phyloP scores from a whole-genome alignment of 2,888 invertebrate genomes.

The Allacma fusca region DNA sequence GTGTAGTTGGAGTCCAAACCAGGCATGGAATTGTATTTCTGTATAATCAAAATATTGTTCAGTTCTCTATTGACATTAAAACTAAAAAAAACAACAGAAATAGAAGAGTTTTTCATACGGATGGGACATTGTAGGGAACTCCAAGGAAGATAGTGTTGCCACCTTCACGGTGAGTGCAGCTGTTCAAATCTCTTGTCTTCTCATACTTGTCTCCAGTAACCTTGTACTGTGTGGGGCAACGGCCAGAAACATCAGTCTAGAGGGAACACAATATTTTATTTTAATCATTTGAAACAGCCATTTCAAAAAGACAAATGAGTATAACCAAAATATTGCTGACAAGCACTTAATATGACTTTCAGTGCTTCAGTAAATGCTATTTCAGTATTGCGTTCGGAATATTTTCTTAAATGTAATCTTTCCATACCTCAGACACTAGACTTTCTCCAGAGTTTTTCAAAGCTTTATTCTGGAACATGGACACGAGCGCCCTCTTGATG shows the following conservation, averaged over 20 bases:
- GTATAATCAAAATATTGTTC: conserved; percentile 22
- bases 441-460: conserved; percentile 66
- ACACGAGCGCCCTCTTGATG: conserved; percentile 88
- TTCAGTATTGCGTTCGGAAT: too few relatives aligned
- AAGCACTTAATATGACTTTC: too few relatives aligned
- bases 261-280: conserved; percentile 48
- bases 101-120: conserved; percentile 64
- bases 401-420: too few relatives aligned
- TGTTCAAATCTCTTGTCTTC: conserved; percentile 72
- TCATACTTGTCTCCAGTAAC: conserved; percentile 68
- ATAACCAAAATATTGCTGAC: too few relatives aligned
- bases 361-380: too few relatives aligned
- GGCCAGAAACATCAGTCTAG: conserved; percentile 82
- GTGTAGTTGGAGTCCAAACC: conserved; percentile 51
- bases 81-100: background rate
- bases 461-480: conserved; percentile 76
- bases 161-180: conserved; percentile 77
- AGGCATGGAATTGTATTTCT: conserved; percentile 57
- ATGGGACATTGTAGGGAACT: conserved; percentile 67
- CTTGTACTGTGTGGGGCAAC: conserved; percentile 79
- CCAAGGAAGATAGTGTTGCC: conserved; percentile 71
- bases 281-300: too few relatives aligned
- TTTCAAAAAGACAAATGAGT: too few relatives aligned
- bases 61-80: conserved; percentile 9
- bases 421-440: conserved; percentile 64